Evolutionary conservation across 2,797 vertebrate genomes (phyloP), one percentile per base, ranked within the genome.

Genomic region (Helarctos malayanus): DNA sequence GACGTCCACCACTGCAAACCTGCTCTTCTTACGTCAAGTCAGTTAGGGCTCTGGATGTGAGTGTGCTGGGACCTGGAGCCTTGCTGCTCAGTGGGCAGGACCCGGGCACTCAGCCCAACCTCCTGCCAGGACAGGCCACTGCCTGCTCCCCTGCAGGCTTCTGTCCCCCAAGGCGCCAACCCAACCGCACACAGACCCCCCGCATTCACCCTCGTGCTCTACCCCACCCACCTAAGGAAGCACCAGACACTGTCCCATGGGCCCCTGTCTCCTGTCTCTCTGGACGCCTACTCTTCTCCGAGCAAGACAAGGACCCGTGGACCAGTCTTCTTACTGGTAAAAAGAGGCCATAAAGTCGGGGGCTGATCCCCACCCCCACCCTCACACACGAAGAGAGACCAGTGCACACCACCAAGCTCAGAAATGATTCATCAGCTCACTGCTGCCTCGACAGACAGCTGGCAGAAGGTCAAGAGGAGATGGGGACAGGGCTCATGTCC

Each of bases 21-120:
- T 84, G 27, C 69, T 79, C 41, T n/a, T 65, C 32, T 68, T 27
- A 38, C 16, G 25, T 52, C 49, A 63, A 8, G 27, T 56, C 61
- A 57, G 7, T 16, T 2, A 68, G 29, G 68, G 29, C n/a, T 61
- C 80, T 0, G 0, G 41, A 23, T 9, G 1, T 1, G 45, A 19
- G n/a, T 61, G 10, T 2, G 25, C 19, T 19, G 9, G 41, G 35
- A 45, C 83, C 29, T 3, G 16, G 45, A 49, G 54, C 4, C 27
- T 25, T 15, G 12, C 1, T 25, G 12, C 27, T 83, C 57, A 14
- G n/a, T 25, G 14, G 6, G 41, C n/a, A 61, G 56, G 57, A 57
- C 27, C 71, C 1, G 0, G 11, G 61, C 15, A 21, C 73, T 85
- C 29, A 12, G 38, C 23, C 82, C 61, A 57, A 16, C 3, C 49